Evolutionary conservation across 53 echinoderm and acorn worm genomes (phyloP), one percentile per base, ranked within the genome.

Genomic region (Zoroaster sp.): DNA sequence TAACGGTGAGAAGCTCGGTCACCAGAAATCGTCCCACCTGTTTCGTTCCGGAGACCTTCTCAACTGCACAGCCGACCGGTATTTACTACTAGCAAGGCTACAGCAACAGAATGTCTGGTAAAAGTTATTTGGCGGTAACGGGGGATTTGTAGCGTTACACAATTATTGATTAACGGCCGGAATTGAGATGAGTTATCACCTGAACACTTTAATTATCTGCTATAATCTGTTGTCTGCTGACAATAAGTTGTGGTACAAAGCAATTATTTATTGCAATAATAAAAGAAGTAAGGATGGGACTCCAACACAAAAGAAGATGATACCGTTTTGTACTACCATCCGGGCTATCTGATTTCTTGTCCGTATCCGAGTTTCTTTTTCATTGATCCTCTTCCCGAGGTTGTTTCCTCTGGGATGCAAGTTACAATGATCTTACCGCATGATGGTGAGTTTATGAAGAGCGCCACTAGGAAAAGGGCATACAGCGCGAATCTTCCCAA

Each of bases 91-190:
- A 32, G 81, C 38, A 11, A 81, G 43, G 81, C 41, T 77, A 82
- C 95, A 93, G 63, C 93, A 93, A 18, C 90, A 77, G 89, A 96
- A 96, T 20, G 94, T 89, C 75, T 96, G 89, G 13, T 82, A 92
- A 68, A 96, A 96, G 43, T n/a, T n/a, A 94, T 91, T 45, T 92
- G 94, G 4, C 96, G 92, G 83, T 96, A 96, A 5, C 93, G 86
- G 54, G n/a, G 92, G 94, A 53, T 92, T 94, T 88, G 94, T 96
- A 39, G 94, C 88, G 66, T 96, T 96, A 87, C 94, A 96, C 79
- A 96, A 92, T 35, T 94, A 86, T 11, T 94, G 96, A 52, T 96
- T 96, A 42, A 96, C 88, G 42, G 96, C 96, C 41, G 94, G n/a
- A 89, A 76, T 96, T 96, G 42, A 92, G 90, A 72, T 96, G 94